Evolutionary conservation across 2,113 vertebrate species (phyloP).

Genomic region (Axis porcinus): DNA sequence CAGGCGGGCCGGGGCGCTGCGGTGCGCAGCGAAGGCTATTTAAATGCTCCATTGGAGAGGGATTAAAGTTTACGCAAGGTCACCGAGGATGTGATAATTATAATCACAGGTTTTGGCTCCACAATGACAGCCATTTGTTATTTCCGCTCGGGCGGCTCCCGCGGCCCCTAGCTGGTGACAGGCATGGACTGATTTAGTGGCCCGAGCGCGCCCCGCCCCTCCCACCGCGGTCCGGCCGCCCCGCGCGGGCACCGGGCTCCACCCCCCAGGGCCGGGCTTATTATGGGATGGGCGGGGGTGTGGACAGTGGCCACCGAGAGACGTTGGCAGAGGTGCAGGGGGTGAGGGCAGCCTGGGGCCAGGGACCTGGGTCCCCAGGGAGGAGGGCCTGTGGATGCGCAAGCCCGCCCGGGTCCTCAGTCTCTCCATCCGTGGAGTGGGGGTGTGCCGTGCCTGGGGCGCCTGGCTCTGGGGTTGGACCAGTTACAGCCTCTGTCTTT

Average conservation of each 20-base stretch:
- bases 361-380: neutral
- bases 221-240: constrained; percentile 66
- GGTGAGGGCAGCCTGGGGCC: neutral
- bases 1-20: constrained; percentile 78
- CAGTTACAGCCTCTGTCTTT: accelerated
- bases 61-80: constrained; percentile 99
- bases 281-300: neutral
- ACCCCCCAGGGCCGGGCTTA: neutral
- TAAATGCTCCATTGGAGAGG: constrained; percentile 99
- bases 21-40: constrained; percentile 95
- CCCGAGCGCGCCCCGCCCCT: constrained; percentile 68
- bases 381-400: accelerated
- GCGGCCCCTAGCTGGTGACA: constrained; percentile 92
- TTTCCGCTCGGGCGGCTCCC: constrained; percentile 97
- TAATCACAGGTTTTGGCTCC: constrained; percentile 99
- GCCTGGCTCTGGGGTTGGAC: accelerated
- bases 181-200: constrained; percentile 94
- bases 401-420: accelerated
- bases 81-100: constrained; percentile 99
- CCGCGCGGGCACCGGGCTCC: constrained; percentile 65
- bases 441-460: accelerated
- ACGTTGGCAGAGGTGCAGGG: accelerated
- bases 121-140: constrained; percentile 99
- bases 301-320: neutral
- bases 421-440: neutral